Base-by-base conservation (phyloP, 2,888 invertebrate genomes). In the Drosophila meridionalis region DNA sequence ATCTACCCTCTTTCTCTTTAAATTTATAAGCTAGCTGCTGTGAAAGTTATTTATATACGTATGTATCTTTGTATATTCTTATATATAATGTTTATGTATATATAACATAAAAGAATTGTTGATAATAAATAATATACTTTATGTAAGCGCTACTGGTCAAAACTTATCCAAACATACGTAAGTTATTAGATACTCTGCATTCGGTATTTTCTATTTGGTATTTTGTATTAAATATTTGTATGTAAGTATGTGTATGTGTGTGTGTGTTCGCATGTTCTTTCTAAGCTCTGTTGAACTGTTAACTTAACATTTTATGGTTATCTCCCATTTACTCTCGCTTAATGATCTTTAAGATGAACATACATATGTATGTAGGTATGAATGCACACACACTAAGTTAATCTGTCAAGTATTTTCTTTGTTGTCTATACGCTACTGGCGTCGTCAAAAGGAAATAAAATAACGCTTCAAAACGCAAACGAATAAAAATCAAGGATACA, bases 401-500 rank as follows among this genome's bases (percentile, higher is more conserved):
- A 48, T 36, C 30, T 71, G 40, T 59, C 64, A 52, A 63, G 34
- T 30, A 47, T 26, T 58, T 66, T 62, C 87, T 84, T 81, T 81
- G 68, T 86, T 82, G 78, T 78, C 73, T 84, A 76, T 70, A 40
- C 34, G 36, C 52, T 40, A 57, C 28, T 73, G 60, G 58, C 53
- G 38, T 57, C 30, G 43, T 57, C 68, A 82, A 82, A 84, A 83
- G 80, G 84, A 87, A 87, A 74, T 65, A 55, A 74, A 77, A 55
- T 50, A 48, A 62, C 67, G 65, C 64, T 34, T 12, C 65, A 74
- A 73, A 67, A 69, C 61, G 55, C 47, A 73, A 64, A 48, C 70
- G 63, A 72, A 75, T 72, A 67, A 79, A 79, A 84, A 73, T 87
- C 84, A 87, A 85, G 84, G 87, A 85, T 87, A 80, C 82, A 69